Evolutionary conservation across 2,888 invertebrate species (phyloP).

Genomic region (Hymenopus coronatus): DNA sequence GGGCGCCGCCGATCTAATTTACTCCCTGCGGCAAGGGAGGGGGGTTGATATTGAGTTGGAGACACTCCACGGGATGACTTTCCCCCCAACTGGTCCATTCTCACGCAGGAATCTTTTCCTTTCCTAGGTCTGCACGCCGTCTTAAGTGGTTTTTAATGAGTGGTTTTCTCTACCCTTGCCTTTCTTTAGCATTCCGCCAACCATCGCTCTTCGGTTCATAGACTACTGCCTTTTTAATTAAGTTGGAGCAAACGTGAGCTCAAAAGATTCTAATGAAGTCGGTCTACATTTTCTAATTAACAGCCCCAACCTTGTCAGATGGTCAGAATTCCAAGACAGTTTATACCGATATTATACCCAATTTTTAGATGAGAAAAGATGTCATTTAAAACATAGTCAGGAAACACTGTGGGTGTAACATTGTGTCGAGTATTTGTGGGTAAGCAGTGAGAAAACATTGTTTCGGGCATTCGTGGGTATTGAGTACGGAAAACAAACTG

Average conservation of each 20-base stretch:
- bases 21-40: not conserved
- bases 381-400: no score
- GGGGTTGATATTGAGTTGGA: not conserved
- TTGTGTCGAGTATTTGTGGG: no score
- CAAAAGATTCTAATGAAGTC: not conserved
- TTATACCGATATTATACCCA: no score
- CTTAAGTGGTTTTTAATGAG: constrained; percentile 10
- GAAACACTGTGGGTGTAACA: no score
- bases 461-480: no score
- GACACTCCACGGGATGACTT: not conserved
- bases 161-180: not conserved
- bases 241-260: not conserved
- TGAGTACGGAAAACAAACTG: no score
- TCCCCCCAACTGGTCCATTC: not conserved
- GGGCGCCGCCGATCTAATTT: not conserved
- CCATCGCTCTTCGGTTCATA: not conserved
- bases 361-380: no score
- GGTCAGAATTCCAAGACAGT: no score
- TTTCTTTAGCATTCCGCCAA: not conserved
- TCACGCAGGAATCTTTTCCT: not conserved
- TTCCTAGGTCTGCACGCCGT: not conserved
- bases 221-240: not conserved
- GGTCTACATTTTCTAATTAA: not conserved
- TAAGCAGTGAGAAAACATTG: no score
- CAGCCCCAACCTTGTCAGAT: no score